Evolutionary conservation across 2,113 vertebrate species (phyloP).

Genomic region (Rhineura floridana): DNA sequence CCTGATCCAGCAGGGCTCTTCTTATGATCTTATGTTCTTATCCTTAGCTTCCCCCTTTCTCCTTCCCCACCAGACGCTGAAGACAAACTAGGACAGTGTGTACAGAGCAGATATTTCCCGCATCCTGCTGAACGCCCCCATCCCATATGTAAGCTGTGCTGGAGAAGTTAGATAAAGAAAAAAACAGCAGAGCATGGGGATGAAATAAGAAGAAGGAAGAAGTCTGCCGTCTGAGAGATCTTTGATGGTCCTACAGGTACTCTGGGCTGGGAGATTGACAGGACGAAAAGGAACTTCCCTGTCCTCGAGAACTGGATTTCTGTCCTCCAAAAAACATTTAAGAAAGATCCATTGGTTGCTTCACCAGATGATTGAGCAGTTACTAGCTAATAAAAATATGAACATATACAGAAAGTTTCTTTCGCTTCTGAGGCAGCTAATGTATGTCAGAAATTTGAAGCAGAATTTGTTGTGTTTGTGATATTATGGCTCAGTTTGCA

Average conservation of each 20-base stretch:
- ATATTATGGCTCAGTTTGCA: too few species aligned
- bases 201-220: not conserved
- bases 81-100: not conserved
- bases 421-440: not conserved
- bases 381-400: not conserved
- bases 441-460: not conserved
- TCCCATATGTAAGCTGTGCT: constrained; percentile 36
- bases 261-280: too few species aligned
- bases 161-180: constrained; percentile 35
- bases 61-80: not conserved
- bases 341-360: not conserved
- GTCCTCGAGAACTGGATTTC: not conserved
- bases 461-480: not conserved
- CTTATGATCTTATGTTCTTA: too few species aligned
- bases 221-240: not conserved
- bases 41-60: not conserved
- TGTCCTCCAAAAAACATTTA: too few species aligned
- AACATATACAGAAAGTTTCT: not conserved
- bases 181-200: not conserved
- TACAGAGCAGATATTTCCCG: not conserved
- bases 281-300: not conserved
- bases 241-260: not conserved
- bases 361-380: not conserved
- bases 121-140: constrained; percentile 48
- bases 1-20: too few species aligned